A percentile compares a stretch with the other conserved stretches of the same genome.
phyloP scores from a whole-genome alignment of 2,888 invertebrate species.

The Mongoloraphidia duomilia region DNA sequence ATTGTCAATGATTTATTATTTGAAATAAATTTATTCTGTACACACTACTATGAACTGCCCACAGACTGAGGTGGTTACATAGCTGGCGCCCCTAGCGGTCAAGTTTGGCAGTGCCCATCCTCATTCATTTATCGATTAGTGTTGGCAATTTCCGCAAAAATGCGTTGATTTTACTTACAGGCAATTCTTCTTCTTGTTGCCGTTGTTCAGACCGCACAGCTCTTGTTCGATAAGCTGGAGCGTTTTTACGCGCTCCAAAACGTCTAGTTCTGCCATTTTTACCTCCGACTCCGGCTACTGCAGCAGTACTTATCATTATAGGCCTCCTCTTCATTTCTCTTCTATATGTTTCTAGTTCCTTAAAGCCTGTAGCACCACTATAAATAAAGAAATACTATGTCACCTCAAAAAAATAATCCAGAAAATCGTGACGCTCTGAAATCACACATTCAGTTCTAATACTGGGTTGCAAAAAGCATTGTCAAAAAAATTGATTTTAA shows the following conservation, averaged over 20 bases:
- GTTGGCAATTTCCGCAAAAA: too few species aligned
- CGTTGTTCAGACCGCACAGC: constrained; percentile 35
- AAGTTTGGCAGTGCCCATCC: too few species aligned
- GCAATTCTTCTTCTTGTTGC: constrained; percentile 23
- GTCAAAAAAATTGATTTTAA: too few species aligned
- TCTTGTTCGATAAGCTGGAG: constrained; percentile 35
- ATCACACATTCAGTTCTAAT: too few species aligned
- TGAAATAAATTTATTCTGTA: too few species aligned
- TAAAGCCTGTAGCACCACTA: constrained; percentile 23
- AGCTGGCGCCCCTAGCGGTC: too few species aligned
- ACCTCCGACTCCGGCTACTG: constrained; percentile 25
- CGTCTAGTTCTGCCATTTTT: constrained; percentile 12
- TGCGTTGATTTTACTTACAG: constrained; percentile 2
- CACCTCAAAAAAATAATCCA: constrained; percentile 6
- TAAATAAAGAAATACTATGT: background rate
- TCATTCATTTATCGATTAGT: too few species aligned
- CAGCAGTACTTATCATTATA: constrained; percentile 48
- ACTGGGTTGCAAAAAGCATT: too few species aligned
- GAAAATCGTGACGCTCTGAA: background rate
- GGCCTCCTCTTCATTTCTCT: constrained; percentile 66
- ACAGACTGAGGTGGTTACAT: too few species aligned
- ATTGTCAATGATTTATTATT: too few species aligned
- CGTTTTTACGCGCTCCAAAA: constrained; percentile 14
- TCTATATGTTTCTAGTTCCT: constrained; percentile 53
- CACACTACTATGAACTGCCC: too few species aligned